A percentile compares a stretch with the other conserved stretches of the same genome.
Conservation (phyloP, 2,888 invertebrate genomes). For the Heliconius ismenius region DNA sequence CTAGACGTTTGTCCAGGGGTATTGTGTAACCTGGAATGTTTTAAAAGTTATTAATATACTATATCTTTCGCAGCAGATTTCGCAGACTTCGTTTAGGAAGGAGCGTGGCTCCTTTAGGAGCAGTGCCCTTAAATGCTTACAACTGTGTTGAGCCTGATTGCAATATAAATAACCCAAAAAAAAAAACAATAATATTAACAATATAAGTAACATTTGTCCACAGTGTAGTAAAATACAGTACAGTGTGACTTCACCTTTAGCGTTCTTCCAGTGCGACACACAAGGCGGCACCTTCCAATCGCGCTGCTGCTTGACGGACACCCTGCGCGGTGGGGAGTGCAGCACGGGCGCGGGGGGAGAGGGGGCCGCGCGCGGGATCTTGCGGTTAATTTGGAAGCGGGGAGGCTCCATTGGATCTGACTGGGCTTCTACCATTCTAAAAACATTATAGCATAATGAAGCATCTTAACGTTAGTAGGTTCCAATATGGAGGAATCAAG, state of each 20-base stretch:
- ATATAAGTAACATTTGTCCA: too few species aligned
- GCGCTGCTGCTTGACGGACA: slow-evolving; percentile 98
- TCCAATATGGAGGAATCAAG: too few species aligned
- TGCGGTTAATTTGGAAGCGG: slow-evolving; percentile 98
- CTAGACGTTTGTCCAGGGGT: slow-evolving; percentile 97
- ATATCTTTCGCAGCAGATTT: too few species aligned
- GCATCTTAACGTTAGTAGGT: too few species aligned
- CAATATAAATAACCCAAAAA: too few species aligned
- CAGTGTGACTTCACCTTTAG: slow-evolving; percentile 89
- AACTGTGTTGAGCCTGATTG: too few species aligned
- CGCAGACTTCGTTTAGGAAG: too few species aligned
- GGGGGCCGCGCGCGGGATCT: slow-evolving; percentile 98
- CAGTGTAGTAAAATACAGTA: not conserved
- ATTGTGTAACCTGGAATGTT: slow-evolving; percentile 92
- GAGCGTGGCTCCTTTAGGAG: too few species aligned
- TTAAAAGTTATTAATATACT: not conserved
- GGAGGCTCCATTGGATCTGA: slow-evolving; percentile 99
- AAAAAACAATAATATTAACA: too few species aligned
- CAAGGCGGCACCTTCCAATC: slow-evolving; percentile 99
- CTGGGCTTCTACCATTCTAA: slow-evolving; percentile 79
- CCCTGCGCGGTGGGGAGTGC: slow-evolving; percentile 98
- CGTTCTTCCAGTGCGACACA: slow-evolving; percentile 99
- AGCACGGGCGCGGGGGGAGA: slow-evolving; percentile 99
- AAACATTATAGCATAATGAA: too few species aligned
- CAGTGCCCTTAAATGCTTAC: too few species aligned